Conservation (phyloP, 1,140 invertebrate genomes). For the Drosophila bipectinata region DNA sequence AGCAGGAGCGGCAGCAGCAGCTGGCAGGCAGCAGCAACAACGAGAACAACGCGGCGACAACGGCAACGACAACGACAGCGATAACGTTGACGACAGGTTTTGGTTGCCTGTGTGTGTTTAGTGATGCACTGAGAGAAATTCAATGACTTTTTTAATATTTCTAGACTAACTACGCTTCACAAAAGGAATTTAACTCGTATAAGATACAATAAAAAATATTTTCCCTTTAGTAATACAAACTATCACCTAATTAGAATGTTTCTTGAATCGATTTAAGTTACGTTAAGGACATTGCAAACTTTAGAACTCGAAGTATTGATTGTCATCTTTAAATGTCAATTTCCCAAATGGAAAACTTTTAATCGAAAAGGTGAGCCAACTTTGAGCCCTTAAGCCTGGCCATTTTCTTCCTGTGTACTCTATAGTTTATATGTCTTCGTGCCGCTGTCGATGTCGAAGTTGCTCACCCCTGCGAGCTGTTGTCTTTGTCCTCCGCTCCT, state of each 20-base stretch:
- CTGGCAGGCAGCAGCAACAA: conserved; percentile 44
- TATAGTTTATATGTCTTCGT: conserved; percentile 33
- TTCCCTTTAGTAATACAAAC: too few relatives aligned
- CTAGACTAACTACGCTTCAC: too few relatives aligned
- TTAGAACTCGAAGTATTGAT: background rate
- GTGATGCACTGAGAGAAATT: conserved; percentile 25
- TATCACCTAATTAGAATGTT: too few relatives aligned
- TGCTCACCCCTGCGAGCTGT: conserved; percentile 31
- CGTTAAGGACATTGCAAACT: background rate
- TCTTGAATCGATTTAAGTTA: too few relatives aligned
- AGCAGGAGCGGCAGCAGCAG: conserved; percentile 37
- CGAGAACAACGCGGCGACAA: conserved; percentile 34
- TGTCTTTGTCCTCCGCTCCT: conserved; percentile 34
- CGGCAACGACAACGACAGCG: conserved; percentile 45
- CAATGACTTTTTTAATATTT: background rate
- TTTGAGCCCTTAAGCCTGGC: background rate
- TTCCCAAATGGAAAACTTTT: background rate
- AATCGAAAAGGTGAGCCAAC: conserved; percentile 1
- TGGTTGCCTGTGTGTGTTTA: conserved; percentile 32
- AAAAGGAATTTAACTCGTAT: too few relatives aligned
- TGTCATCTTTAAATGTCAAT: background rate
- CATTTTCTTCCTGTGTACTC: conserved; percentile 10
- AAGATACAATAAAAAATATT: too few relatives aligned
- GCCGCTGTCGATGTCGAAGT: conserved; percentile 33
- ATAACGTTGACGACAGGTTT: conserved; percentile 73